Evolutionary conservation across 2,797 vertebrate genomes (phyloP).

Genomic region (Melanotaenia pygmaea): DNA sequence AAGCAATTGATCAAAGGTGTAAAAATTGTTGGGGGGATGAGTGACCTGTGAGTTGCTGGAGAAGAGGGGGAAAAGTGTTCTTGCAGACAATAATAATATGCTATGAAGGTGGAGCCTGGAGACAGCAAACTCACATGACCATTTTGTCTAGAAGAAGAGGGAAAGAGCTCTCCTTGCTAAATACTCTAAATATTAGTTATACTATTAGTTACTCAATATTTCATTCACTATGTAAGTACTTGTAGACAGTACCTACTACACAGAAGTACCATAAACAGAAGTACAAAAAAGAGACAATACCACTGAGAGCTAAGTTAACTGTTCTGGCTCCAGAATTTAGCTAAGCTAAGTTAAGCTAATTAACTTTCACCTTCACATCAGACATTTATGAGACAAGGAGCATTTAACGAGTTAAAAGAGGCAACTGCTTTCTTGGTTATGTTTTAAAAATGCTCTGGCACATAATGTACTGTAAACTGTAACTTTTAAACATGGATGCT

Average conservation of each 20-base stretch:
- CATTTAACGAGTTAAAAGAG: background rate
- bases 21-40: background rate
- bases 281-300: no score
- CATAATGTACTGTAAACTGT: background rate
- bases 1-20: constrained; percentile 10
- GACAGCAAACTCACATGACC: background rate
- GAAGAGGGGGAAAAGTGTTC: background rate
- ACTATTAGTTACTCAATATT: background rate
- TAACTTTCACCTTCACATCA: background rate
- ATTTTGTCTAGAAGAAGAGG: background rate
- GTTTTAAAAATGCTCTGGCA: background rate
- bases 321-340: no score
- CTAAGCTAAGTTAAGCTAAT: background rate
- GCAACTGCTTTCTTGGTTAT: background rate
- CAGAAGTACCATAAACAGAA: no score
- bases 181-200: background rate
- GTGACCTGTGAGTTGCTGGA: background rate
- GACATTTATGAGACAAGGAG: no score
- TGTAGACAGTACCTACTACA: no score
- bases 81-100: background rate
- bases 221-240: background rate
- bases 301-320: no score
- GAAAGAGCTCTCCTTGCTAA: background rate
- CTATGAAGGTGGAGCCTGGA: background rate
- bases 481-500: background rate